A percentile compares a stretch with the other conserved stretches of the same genome.
Conservation (phyloP, 1,140 invertebrate species). For the Rhopalosiphum padi region DNA sequence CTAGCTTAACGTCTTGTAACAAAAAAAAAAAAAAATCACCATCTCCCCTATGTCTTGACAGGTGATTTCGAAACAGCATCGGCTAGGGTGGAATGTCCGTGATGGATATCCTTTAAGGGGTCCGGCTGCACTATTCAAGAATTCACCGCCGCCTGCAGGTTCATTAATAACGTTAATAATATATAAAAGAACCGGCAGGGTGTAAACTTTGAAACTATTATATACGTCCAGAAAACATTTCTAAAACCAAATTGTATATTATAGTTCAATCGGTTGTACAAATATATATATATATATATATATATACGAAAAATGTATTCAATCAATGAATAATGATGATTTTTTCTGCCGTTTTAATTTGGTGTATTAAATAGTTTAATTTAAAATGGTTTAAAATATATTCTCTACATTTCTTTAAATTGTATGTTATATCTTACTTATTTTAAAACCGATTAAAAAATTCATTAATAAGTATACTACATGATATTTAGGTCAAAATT, state of each 20-base stretch:
- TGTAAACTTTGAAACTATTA: slow-evolving; percentile 25
- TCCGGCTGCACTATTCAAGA: slow-evolving; percentile 31
- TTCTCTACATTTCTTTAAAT: not conserved
- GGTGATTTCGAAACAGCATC: slow-evolving; percentile 42
- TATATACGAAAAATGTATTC: not conserved
- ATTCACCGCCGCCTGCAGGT: slow-evolving; percentile 22
- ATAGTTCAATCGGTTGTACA: not conserved
- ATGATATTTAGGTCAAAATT: not conserved
- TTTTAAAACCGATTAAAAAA: not conserved
- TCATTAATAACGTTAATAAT: slow-evolving; percentile 57
- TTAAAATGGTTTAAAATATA: not conserved
- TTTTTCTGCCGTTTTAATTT: not conserved
- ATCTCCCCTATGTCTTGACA: slow-evolving; percentile 55
- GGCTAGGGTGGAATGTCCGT: not conserved
- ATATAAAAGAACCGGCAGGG: slow-evolving; percentile 35
- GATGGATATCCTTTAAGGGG: slow-evolving; percentile 46
- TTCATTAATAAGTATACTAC: too few relatives aligned
- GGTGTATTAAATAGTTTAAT: not conserved
- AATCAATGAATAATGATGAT: not conserved
- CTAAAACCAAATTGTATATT: not conserved
- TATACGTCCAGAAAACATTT: not conserved
- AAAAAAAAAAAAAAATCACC: slow-evolving; percentile 50
- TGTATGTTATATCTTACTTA: not conserved
- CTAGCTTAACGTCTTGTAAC: slow-evolving; percentile 21
- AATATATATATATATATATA: not conserved